Evolutionary conservation across 2,888 invertebrate species (phyloP).

Genomic region (Synanthedon vespiformis): DNA sequence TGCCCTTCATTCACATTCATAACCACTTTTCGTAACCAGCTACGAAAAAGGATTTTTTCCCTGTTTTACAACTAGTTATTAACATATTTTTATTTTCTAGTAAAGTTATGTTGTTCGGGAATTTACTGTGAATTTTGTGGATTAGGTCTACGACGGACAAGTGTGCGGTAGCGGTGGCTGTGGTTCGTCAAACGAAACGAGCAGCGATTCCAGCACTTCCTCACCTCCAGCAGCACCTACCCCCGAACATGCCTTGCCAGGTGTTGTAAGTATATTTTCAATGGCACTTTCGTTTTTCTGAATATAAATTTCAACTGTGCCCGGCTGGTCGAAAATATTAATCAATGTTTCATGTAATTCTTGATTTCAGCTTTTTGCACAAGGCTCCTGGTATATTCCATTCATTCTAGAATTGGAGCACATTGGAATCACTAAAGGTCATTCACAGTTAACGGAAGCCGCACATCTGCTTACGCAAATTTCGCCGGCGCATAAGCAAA

Average conservation of each 20-base stretch:
- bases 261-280: conserved; percentile 76
- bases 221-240: conserved; percentile 91
- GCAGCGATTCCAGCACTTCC: conserved; percentile 93
- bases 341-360: background rate
- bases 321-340: background rate
- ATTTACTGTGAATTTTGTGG: background rate
- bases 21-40: too few species aligned
- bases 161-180: conserved; percentile 61
- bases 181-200: conserved; percentile 79
- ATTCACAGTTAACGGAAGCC: conserved; percentile 85
- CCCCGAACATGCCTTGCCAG: conserved; percentile 90
- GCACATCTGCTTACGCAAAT: conserved; percentile 83
- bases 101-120: conserved; percentile 1
- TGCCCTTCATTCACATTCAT: too few species aligned
- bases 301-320: background rate
- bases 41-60: too few species aligned
- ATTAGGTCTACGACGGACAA: conserved; percentile 57
- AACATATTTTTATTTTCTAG: too few species aligned
- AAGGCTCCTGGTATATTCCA: conserved; percentile 80
- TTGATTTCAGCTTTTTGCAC: conserved; percentile 79
- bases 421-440: conserved; percentile 84
- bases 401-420: conserved; percentile 91
- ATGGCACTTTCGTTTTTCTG: background rate
- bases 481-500: conserved; percentile 81
- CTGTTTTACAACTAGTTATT: background rate